Evolutionary conservation across 2,888 invertebrate species (phyloP).

Genomic region (Lamellibrachia satsuma): DNA sequence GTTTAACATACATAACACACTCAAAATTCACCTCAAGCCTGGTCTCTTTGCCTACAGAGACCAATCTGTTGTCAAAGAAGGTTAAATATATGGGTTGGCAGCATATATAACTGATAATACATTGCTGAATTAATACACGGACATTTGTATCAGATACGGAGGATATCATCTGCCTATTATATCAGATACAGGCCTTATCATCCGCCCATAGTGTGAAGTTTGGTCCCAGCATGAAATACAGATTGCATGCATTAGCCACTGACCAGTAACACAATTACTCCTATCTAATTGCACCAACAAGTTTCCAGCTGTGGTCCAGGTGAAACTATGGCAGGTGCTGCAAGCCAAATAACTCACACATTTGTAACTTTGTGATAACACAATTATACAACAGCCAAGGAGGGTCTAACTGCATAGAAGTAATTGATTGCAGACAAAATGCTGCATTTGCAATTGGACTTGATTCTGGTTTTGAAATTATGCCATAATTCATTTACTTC

Average conservation of each 20-base stretch:
- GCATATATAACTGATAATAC: not conserved
- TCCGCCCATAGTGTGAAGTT: not conserved
- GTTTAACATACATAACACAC: not conserved
- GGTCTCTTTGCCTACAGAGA: not conserved
- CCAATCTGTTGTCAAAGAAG: not conserved
- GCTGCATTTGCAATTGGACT: too few species aligned
- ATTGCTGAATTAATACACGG: not conserved
- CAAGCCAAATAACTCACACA: not conserved
- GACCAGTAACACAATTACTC: not conserved
- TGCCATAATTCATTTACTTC: too few species aligned
- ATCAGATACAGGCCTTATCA: not conserved
- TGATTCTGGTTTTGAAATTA: too few species aligned
- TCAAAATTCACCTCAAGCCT: not conserved
- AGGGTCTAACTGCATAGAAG: too few species aligned
- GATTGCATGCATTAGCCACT: not conserved
- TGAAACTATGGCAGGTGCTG: not conserved
- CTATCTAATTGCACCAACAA: not conserved
- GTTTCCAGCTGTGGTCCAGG: not conserved
- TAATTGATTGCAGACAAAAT: too few species aligned
- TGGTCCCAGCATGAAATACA: not conserved
- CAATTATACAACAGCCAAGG: too few species aligned
- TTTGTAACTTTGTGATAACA: not conserved
- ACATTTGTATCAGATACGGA: not conserved
- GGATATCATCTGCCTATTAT: not conserved
- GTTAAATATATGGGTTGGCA: not conserved